phyloP scores from a whole-genome alignment of 1,140 invertebrate genomes.

The Fopius arisanus region DNA sequence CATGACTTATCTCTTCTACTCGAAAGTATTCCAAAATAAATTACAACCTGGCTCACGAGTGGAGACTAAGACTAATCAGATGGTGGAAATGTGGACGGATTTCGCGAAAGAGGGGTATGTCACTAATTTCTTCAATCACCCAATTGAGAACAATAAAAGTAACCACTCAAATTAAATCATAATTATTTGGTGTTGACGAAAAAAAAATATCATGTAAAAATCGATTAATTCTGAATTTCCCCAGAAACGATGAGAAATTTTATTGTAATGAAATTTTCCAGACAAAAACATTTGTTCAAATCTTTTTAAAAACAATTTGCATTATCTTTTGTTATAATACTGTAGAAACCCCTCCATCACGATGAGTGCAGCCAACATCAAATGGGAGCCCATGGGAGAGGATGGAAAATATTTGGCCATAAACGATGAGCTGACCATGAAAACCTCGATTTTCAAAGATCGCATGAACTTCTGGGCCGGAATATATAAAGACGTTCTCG shows the following conservation, averaged over 20 bases:
- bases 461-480: conserved; percentile 57
- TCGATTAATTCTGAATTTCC: too few relatives aligned
- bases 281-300: too few relatives aligned
- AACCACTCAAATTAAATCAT: neutral
- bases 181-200: too few relatives aligned
- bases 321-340: too few relatives aligned
- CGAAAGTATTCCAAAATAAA: conserved; percentile 50
- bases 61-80: conserved; percentile 52
- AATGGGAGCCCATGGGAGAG: conserved; percentile 59
- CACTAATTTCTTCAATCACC: neutral
- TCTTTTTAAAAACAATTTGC: too few relatives aligned
- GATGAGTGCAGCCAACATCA: conserved; percentile 49
- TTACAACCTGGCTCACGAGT: conserved; percentile 42
- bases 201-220: too few relatives aligned
- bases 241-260: too few relatives aligned
- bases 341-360: conserved; percentile 64
- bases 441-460: conserved; percentile 53
- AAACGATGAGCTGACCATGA: conserved; percentile 53
- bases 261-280: too few relatives aligned
- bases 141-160: too few relatives aligned
- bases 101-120: conserved; percentile 67
- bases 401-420: conserved; percentile 62
- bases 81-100: conserved; percentile 64
- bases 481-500: conserved; percentile 46
- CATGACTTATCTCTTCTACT: conserved; percentile 71